These are phyloP conservation scores for Lepeophtheirus nordmannii DNA, from an alignment of 2,888 invertebrate genomes.

Conservation along the genomic window DNA sequence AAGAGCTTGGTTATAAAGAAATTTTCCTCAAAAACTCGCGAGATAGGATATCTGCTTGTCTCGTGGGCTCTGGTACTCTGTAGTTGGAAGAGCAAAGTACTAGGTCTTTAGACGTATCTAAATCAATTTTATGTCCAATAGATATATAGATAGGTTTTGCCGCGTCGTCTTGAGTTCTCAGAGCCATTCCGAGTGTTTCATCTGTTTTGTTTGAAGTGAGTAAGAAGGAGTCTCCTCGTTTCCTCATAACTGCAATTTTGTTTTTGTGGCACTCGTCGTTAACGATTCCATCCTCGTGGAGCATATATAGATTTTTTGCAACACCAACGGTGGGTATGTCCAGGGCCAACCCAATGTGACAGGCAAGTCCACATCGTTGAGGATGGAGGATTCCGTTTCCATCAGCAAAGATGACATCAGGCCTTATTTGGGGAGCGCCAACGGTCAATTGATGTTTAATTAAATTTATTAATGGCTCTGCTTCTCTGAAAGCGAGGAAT, in stretches of 20 bases:
- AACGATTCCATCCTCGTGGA: background rate
- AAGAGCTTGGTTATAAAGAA: no score
- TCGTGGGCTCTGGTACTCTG: slow-evolving; percentile 12
- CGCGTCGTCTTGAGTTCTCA: background rate
- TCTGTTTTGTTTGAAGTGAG: background rate
- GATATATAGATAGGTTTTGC: slow-evolving; percentile 4
- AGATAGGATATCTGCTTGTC: slow-evolving; percentile 6
- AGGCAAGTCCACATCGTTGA: slow-evolving; percentile 15
- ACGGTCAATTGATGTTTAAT: background rate
- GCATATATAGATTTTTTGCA: slow-evolving; percentile 15
- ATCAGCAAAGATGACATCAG: slow-evolving; percentile 8
- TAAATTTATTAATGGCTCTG: background rate
- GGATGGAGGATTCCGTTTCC: slow-evolving; percentile 24
- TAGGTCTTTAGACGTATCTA: background rate
- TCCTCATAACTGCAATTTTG: background rate
- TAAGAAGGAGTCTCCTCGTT: background rate
- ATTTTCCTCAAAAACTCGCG: background rate
- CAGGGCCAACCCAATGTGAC: slow-evolving; percentile 12
- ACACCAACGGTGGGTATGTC: slow-evolving; percentile 19
- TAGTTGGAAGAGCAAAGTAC: background rate
- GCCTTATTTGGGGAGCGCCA: background rate
- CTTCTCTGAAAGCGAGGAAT: slow-evolving; percentile 22
- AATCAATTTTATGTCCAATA: background rate
- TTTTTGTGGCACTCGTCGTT: background rate
- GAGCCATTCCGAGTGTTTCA: background rate